phyloP scores from a whole-genome alignment of 2,888 invertebrate genomes.

The Heliconius aoede region DNA sequence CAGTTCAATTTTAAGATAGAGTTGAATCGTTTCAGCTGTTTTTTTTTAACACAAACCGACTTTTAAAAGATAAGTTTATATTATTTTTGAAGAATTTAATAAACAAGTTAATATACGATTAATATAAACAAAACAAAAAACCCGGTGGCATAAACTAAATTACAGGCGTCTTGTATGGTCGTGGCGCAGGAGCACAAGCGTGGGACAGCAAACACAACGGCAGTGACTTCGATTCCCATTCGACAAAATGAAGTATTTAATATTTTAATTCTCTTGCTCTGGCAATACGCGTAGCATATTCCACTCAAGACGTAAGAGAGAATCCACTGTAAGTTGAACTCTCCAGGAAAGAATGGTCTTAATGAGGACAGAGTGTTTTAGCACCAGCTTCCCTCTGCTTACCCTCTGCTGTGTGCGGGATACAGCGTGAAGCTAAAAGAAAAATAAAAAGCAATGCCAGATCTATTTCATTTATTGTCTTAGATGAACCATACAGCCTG shows the following conservation, averaged over 20 bases:
- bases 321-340: no score
- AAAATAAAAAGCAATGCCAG: not conserved
- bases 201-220: not conserved
- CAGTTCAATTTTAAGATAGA: not conserved
- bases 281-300: not conserved
- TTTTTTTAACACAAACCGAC: not conserved
- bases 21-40: not conserved
- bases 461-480: slow-evolving; percentile 4
- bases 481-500: not conserved
- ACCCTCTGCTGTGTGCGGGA: not conserved
- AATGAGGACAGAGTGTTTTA: no score
- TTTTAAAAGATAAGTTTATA: not conserved
- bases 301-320: no score
- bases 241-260: not conserved
- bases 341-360: no score
- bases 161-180: not conserved
- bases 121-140: not conserved
- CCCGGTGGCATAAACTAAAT: not conserved
- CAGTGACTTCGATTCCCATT: not conserved
- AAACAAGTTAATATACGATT: no score
- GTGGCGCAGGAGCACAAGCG: not conserved
- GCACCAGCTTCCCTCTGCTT: not conserved
- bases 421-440: not conserved
- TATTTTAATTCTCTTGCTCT: not conserved
- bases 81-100: no score